Percentiles rank a stretch among this genome's conserved stretches.
phyloP scores from a whole-genome alignment of 2,797 vertebrate species.

The Diplodus puntazzo region DNA sequence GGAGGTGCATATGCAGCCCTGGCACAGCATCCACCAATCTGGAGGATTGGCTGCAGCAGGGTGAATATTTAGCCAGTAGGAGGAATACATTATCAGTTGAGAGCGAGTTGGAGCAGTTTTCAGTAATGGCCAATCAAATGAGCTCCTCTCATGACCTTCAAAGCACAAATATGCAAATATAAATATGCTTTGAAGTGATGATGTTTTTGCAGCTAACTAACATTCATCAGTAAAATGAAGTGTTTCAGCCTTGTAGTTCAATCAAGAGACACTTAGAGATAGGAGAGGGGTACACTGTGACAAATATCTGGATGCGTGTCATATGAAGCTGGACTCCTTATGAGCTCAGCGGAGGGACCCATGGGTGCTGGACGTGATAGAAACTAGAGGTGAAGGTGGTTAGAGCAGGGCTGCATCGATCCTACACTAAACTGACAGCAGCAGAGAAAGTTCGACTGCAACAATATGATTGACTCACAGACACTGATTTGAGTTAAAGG shows the following conservation, averaged over 20 bases:
- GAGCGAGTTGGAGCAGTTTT: neutral
- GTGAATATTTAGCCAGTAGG: constrained; percentile 12
- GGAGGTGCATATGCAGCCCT: neutral
- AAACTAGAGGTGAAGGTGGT: neutral
- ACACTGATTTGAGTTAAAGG: neutral
- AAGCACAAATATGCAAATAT: neutral
- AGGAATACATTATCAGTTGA: constrained; percentile 40
- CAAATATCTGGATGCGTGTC: neutral
- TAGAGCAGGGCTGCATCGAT: neutral
- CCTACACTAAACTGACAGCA: neutral
- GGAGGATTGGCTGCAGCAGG: constrained; percentile 1
- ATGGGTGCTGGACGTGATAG: neutral
- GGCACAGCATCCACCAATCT: constrained; percentile 8
- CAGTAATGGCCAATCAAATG: constrained; percentile 14
- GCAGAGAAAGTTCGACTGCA: neutral
- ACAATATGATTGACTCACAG: neutral
- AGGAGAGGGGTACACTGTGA: neutral
- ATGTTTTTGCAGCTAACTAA: neutral
- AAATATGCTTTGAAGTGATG: neutral
- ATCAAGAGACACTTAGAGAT: neutral
- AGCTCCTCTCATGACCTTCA: constrained; percentile 13
- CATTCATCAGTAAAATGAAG: neutral
- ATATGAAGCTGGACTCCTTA: neutral
- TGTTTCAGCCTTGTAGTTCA: neutral
- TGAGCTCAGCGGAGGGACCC: neutral